phyloP scores from a whole-genome alignment of 2,113 vertebrate genomes.

The Vicugna pacos region DNA sequence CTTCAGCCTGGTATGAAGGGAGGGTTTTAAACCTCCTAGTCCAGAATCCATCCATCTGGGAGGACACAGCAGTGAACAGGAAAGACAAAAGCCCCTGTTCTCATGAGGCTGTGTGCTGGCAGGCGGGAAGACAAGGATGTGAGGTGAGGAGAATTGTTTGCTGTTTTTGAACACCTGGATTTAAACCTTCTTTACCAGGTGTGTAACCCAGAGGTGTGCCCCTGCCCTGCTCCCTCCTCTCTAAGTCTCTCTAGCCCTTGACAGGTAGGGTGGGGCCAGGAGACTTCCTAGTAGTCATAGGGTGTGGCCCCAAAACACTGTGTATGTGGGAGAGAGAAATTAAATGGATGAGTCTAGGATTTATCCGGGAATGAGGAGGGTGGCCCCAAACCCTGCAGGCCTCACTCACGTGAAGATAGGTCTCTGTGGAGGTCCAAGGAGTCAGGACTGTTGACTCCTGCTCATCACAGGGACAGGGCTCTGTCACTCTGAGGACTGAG shows the following conservation, averaged over 20 bases:
- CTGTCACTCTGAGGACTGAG: not conserved
- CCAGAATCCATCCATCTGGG: not conserved
- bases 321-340: not conserved
- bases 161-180: not conserved
- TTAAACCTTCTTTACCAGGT: not conserved
- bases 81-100: not conserved
- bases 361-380: not conserved
- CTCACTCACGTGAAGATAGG: not conserved
- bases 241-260: not conserved
- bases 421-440: not conserved
- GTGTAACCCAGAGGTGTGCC: not conserved
- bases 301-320: not conserved
- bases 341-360: not conserved
- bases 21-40: not conserved
- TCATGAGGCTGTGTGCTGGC: not conserved
- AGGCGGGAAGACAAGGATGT: not conserved
- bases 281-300: not conserved
- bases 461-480: not conserved
- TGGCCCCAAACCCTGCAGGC: not conserved
- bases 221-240: not conserved
- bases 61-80: not conserved
- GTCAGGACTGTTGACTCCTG: not conserved
- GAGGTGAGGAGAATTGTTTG: not conserved
- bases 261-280: not conserved
- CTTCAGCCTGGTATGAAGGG: not conserved